Percentiles rank a stretch among this genome's conserved stretches.
Conservation (phyloP, 2,888 invertebrate species). For the Metallyticus violacea region DNA sequence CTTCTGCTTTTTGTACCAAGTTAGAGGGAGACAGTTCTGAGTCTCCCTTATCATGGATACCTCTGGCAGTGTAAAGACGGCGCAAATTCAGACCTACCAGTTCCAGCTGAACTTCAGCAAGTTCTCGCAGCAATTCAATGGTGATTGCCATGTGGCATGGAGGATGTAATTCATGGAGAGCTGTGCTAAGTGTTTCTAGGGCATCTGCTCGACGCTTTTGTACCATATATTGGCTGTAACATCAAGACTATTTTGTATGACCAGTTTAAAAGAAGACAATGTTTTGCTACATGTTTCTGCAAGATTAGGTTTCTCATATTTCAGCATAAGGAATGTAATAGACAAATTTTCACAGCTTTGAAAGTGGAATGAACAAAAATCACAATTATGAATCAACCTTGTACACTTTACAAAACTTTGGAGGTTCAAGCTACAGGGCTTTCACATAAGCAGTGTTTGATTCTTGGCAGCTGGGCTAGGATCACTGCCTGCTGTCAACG, state of each 20-base stretch:
- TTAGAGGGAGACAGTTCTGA: not conserved
- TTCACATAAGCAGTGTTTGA: no score
- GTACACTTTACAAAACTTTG: no score
- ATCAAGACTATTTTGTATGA: not conserved
- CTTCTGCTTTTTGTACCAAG: not conserved
- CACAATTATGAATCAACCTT: no score
- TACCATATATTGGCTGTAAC: slow-evolving; percentile 51
- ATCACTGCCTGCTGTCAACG: no score
- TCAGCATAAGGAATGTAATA: no score
- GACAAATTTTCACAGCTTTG: no score
- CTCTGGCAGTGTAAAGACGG: slow-evolving; percentile 46
- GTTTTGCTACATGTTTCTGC: no score
- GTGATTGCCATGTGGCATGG: slow-evolving; percentile 51
- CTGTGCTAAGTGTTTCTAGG: slow-evolving; percentile 55
- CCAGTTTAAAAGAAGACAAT: no score
- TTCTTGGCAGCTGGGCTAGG: no score
- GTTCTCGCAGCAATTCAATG: slow-evolving; percentile 50
- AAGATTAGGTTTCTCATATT: no score
- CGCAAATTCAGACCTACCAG: slow-evolving; percentile 60
- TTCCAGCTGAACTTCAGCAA: slow-evolving; percentile 61
- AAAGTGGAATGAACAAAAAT: no score
- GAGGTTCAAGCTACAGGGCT: no score
- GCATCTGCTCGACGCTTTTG: slow-evolving; percentile 59
- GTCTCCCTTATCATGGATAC: not conserved
- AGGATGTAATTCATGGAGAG: slow-evolving; percentile 56